Evolutionary conservation across 2,797 vertebrate species (phyloP), one percentile per base, ranked within the genome.

Genomic region (Phoxinus dragarum): DNA sequence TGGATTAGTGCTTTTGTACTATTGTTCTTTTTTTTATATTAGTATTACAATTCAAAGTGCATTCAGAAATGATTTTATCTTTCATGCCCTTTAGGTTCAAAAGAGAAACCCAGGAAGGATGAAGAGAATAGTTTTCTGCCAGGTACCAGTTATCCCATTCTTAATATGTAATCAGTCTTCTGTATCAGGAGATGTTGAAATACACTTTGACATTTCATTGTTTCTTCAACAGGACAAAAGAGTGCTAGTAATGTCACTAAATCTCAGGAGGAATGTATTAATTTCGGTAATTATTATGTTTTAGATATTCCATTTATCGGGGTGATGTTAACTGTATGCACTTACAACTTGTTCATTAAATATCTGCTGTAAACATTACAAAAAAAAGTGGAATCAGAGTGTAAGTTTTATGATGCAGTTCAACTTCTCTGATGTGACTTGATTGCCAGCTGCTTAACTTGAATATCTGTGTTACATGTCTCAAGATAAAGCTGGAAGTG

Each of bases 101-200:
- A 27, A 5, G 10, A 11, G 23, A 4, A n/a, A 4, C 21, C 54
- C 21, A 56, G 1, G 2, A 5, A 1, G 5, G n/a, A 27, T 27
- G 59, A 1, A 61, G n/a, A 27, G 4, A 27, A 27, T 4, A 0
- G 0, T 4, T 12, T 2, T 27, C 4, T 61, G 59, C 0, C 11
- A 61, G 59, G 59, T 61, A 61, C 59, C 59, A 61, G n/a, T 27
- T 14, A 14, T 61, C 59, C 59, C n/a, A 27, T 27, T 61, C 11
- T 27, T n/a, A 61, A 27, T 61, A 27, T 61, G 11, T 61, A 27
- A 61, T 27, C 23, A 11, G 59, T 56, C 54, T 59, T 56, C 0
- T 27, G 59, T 27, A 27, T 61, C 10, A 61, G 40, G 5, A 1
- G 3, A 71, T 71, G 38, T 42, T 69, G 23, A n/a, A 42, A 71